Conservation (phyloP, 2,113 vertebrate genomes). For the Gasterosteus nipponicus region DNA sequence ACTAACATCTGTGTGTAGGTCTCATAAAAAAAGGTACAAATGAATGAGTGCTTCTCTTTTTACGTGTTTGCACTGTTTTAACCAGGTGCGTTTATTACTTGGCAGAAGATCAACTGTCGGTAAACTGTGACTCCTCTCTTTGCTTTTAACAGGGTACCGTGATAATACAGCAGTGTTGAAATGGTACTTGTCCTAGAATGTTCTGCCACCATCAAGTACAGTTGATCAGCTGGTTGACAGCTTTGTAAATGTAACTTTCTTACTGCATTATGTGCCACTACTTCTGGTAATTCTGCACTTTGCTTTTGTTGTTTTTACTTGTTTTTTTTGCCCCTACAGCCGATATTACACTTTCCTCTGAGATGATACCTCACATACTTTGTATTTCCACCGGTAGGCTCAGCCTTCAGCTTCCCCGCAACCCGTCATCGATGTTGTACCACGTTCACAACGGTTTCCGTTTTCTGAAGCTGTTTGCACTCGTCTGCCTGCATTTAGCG, state of each 20-base stretch:
- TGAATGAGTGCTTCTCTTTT: constrained; percentile 14
- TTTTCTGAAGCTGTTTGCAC: constrained; percentile 55
- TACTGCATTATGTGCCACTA: constrained; percentile 58
- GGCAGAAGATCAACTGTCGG: constrained; percentile 33
- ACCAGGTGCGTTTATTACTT: constrained; percentile 30
- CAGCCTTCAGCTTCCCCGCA: constrained; percentile 37
- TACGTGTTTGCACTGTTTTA: constrained; percentile 37
- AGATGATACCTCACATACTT: constrained; percentile 30
- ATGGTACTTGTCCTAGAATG: constrained; percentile 51
- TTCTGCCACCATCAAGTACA: constrained; percentile 34
- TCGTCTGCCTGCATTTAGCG: constrained; percentile 35
- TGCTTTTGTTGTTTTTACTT: constrained; percentile 40
- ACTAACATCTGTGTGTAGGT: background rate
- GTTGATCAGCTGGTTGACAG: constrained; percentile 35
- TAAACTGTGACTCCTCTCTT: constrained; percentile 53
- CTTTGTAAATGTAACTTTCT: constrained; percentile 57
- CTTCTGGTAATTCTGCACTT: constrained; percentile 67
- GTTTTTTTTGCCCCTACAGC: constrained; percentile 18
- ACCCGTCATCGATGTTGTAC: constrained; percentile 55
- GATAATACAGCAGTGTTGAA: constrained; percentile 25
- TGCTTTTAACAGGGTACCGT: constrained; percentile 37
- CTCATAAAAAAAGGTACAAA: constrained; percentile 15
- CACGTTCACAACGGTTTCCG: constrained; percentile 35
- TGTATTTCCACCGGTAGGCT: constrained; percentile 32
- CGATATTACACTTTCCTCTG: constrained; percentile 36